phyloP scores from a whole-genome alignment of 1,140 invertebrate genomes.

The Zaprionus gabonicus region DNA sequence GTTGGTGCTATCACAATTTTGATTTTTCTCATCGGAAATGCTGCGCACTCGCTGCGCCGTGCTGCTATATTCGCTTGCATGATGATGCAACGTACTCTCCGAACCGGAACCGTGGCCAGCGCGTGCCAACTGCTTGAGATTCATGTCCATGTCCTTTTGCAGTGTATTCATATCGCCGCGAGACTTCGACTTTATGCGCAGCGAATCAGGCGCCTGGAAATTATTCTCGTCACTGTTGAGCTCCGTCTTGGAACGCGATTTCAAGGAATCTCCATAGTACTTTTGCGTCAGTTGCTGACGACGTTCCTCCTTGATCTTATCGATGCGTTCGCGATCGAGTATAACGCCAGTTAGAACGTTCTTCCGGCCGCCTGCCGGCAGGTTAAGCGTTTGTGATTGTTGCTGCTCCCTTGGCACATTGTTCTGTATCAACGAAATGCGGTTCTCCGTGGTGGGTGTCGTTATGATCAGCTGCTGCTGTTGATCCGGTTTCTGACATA shows the following conservation, averaged over 20 bases:
- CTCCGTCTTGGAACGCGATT: conserved; percentile 82
- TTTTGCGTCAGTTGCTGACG: conserved; percentile 93
- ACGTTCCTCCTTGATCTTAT: conserved; percentile 96
- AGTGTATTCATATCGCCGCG: conserved; percentile 76
- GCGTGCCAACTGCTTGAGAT: conserved; percentile 72
- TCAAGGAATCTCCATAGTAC: conserved; percentile 92
- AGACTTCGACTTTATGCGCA: conserved; percentile 83
- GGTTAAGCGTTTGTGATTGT: conserved; percentile 38
- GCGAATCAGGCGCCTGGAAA: conserved; percentile 67
- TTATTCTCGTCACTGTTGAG: conserved; percentile 75
- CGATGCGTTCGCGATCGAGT: conserved; percentile 91
- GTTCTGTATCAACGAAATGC: conserved; percentile 86
- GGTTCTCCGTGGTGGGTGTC: conserved; percentile 86
- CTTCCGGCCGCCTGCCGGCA: conserved; percentile 57
- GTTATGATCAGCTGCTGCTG: conserved; percentile 61
- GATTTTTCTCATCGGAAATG: conserved; percentile 84
- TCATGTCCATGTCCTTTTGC: conserved; percentile 82
- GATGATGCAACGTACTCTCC: conserved; percentile 65
- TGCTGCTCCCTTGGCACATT: conserved; percentile 68
- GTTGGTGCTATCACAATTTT: conserved; percentile 81
- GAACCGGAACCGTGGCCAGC: conserved; percentile 67
- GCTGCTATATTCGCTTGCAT: conserved; percentile 17
- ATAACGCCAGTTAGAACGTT: conserved; percentile 85
- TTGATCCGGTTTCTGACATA: conserved; percentile 72
- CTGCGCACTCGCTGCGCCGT: conserved; percentile 68